A percentile compares a stretch with the other conserved stretches of the same genome.
These are phyloP conservation scores for Calameuta idolon DNA, from an alignment of 2,888 invertebrate species.

Conservation along the genomic window DNA sequence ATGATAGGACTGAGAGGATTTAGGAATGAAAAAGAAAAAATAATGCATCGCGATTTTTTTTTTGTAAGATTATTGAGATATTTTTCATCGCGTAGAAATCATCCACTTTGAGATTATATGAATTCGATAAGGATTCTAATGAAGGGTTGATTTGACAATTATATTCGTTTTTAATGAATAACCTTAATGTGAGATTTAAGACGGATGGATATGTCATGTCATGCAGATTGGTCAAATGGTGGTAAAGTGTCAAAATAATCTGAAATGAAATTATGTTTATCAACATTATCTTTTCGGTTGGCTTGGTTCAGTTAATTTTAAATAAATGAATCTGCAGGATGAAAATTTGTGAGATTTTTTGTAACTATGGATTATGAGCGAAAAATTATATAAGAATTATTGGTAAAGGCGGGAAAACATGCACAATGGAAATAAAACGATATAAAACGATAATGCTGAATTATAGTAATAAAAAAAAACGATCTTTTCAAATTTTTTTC, in stretches of 20 bases:
- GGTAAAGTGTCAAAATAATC: slow-evolving; percentile 14
- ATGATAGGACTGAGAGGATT: slow-evolving; percentile 9
- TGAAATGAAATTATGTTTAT: slow-evolving; percentile 6
- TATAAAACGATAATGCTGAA: not conserved
- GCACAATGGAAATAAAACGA: not conserved
- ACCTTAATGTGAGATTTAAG: not conserved
- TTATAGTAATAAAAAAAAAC: not conserved
- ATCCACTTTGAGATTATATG: not conserved
- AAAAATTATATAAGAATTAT: not conserved
- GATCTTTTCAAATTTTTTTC: not conserved
- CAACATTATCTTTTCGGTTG: slow-evolving; percentile 8
- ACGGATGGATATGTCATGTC: not conserved
- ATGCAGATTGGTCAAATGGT: not conserved
- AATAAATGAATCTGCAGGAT: not conserved
- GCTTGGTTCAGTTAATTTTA: not conserved
- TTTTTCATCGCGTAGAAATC: not conserved
- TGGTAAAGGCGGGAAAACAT: not conserved
- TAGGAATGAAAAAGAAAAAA: not conserved
- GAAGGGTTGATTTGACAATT: not conserved
- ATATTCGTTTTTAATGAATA: not conserved
- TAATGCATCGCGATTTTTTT: not conserved
- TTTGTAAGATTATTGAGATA: not conserved
- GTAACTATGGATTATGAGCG: not conserved
- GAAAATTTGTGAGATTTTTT: not conserved
- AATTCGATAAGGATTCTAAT: not conserved